Percentiles rank a stretch among this genome's conserved stretches.
phyloP scores from a whole-genome alignment of 2,113 vertebrate genomes.

The Coptodon bakossiorum region DNA sequence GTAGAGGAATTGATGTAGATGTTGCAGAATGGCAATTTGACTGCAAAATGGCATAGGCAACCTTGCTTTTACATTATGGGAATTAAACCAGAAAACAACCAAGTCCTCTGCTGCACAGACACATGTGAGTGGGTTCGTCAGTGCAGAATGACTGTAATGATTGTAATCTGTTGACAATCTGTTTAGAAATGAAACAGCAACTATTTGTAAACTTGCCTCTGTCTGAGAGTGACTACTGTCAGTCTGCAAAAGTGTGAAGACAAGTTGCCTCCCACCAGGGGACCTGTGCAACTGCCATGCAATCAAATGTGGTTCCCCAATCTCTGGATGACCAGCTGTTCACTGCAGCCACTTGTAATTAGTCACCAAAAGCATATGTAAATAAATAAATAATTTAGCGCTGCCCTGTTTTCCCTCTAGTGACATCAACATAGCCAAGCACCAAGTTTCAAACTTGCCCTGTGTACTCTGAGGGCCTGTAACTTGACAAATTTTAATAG shows the following conservation, averaged over 20 bases:
- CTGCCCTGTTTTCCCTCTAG: background rate
- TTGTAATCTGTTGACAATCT: background rate
- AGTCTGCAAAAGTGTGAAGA: background rate
- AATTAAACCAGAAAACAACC: background rate
- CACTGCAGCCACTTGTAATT: background rate
- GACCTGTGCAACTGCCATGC: background rate
- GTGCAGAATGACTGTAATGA: background rate
- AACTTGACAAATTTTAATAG: background rate
- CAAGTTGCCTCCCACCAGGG: background rate
- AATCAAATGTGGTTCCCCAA: background rate
- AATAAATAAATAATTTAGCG: background rate
- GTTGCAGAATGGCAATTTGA: background rate
- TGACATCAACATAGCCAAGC: background rate
- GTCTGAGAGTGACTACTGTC: background rate
- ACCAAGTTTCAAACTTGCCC: background rate
- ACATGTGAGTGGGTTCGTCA: background rate
- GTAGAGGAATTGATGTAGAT: fast-evolving
- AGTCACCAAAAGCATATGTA: background rate
- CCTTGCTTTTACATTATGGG: background rate
- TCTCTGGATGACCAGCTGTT: background rate
- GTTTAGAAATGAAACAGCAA: background rate
- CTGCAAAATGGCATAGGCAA: background rate
- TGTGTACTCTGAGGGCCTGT: background rate
- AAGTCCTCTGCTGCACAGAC: background rate
- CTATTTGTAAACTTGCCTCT: background rate